Percentiles rank a stretch among this genome's conserved stretches.
Conservation (phyloP, 2,888 invertebrate species). For the Agonopterix heracliana region DNA sequence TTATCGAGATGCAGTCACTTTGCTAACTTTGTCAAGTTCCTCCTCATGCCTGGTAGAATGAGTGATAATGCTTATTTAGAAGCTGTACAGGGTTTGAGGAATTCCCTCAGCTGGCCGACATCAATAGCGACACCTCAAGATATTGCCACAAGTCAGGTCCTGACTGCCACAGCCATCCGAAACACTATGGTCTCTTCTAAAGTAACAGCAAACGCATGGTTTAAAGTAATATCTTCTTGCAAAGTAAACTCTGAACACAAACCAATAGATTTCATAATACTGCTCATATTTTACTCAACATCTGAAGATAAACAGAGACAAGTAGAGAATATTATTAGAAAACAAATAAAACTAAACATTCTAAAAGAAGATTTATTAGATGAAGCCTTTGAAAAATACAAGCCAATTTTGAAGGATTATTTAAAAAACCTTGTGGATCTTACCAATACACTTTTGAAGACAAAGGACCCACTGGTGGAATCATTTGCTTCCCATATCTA, state of each 20-base stretch:
- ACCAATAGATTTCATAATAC: conserved; percentile 80
- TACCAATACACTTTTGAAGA: conserved; percentile 72
- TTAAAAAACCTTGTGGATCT: conserved; percentile 74
- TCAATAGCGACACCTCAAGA: conserved; percentile 64
- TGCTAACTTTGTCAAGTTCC: conserved; percentile 76
- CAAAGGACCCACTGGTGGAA: conserved; percentile 65
- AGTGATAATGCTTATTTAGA: conserved; percentile 47
- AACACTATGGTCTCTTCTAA: conserved; percentile 75
- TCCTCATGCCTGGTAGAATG: conserved; percentile 66
- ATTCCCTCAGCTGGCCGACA: conserved; percentile 64
- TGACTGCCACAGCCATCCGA: conserved; percentile 76
- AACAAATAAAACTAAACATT: conserved; percentile 77
- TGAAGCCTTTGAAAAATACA: conserved; percentile 72
- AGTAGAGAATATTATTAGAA: conserved; percentile 78
- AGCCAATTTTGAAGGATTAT: conserved; percentile 72
- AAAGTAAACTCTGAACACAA: conserved; percentile 72
- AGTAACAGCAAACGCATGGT: conserved; percentile 72
- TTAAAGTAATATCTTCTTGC: conserved; percentile 72
- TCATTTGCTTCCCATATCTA: conserved; percentile 78
- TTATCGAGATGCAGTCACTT: conserved; percentile 65
- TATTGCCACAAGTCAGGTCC: conserved; percentile 74
- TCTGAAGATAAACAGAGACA: conserved; percentile 76
- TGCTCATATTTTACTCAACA: conserved; percentile 79
- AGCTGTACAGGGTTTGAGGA: conserved; percentile 65
- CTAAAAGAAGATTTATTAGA: conserved; percentile 76